phyloP scores from a whole-genome alignment of 2,113 vertebrate species.

The Actinemys pallida region DNA sequence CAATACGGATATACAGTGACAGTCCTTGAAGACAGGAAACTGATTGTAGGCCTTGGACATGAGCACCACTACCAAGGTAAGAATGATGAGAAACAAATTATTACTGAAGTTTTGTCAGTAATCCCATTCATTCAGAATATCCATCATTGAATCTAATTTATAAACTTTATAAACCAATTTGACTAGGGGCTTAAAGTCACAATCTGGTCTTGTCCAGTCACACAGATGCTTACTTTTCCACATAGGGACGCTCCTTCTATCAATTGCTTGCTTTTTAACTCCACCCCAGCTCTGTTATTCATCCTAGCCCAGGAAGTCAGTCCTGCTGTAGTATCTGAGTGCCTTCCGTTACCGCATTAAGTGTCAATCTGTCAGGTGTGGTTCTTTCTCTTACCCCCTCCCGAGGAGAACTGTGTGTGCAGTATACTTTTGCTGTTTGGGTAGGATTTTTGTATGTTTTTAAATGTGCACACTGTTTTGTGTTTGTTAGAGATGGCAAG shows the following conservation, averaged over 20 bases:
- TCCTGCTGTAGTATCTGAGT: neutral
- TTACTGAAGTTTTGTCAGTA: neutral
- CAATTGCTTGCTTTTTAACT: neutral
- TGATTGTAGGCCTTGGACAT: conserved; percentile 52
- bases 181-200: neutral
- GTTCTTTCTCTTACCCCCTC: neutral
- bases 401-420: neutral
- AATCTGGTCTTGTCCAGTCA: neutral
- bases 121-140: neutral
- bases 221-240: neutral
- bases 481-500: neutral
- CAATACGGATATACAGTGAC: conserved; percentile 83
- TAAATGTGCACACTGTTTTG: neutral
- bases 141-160: neutral
- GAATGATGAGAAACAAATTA: neutral
- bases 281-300: neutral
- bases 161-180: neutral
- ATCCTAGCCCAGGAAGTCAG: neutral
- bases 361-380: neutral
- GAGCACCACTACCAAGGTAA: conserved; percentile 69
- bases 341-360: neutral
- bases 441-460: neutral
- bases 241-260: neutral
- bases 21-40: conserved; percentile 75
- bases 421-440: neutral